phyloP scores from a whole-genome alignment of 2,888 invertebrate species.

The Dolomedes plantarius region DNA sequence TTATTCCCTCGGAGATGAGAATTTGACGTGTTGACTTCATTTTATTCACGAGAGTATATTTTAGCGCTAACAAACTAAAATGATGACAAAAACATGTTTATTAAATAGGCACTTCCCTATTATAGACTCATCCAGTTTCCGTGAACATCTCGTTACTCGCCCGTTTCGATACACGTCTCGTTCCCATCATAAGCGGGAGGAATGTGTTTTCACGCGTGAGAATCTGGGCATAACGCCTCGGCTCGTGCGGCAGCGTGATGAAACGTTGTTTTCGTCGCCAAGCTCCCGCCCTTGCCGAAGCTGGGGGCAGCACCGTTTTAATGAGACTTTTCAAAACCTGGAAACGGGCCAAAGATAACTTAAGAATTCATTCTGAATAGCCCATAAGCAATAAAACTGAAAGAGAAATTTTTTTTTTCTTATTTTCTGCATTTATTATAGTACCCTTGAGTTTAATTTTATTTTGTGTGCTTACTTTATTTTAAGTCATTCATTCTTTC shows the following conservation, averaged over 20 bases:
- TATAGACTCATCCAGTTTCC: no score
- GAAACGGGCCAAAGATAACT: background rate
- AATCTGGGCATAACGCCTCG: no score
- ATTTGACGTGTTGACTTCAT: no score
- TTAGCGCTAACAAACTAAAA: no score
- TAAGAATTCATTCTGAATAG: background rate
- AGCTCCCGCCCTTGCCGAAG: background rate
- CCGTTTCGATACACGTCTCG: no score
- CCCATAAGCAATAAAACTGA: background rate
- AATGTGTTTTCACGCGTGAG: no score
- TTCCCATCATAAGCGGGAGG: no score
- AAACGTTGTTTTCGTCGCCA: background rate
- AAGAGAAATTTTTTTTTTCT: background rate
- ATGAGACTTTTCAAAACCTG: background rate
- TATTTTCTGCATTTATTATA: background rate
- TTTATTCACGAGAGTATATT: no score
- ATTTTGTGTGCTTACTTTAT: background rate
- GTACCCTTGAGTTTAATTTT: constrained; percentile 1
- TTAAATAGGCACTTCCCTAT: no score
- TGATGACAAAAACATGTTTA: no score
- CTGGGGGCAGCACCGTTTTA: background rate
- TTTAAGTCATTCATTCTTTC: background rate
- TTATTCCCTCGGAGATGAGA: no score
- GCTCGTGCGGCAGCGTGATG: background rate
- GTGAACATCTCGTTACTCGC: no score